Percentiles rank a stretch among this genome's conserved stretches.
Evolutionary conservation across 1,140 invertebrate species (phyloP).

Genomic region (Zaprionus davidi): DNA sequence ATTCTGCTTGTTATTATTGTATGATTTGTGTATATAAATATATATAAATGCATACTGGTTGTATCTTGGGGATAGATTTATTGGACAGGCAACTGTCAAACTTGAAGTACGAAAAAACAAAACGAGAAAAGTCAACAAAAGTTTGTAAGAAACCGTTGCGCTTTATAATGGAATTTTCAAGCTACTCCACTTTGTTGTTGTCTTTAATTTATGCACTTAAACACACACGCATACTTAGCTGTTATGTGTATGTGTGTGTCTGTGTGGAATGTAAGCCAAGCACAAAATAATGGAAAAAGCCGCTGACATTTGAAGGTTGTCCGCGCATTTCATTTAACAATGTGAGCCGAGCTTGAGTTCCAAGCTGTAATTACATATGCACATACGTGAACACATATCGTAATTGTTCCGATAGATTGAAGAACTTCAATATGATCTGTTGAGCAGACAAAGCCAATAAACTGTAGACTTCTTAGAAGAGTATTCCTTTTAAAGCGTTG

Average conservation of each 20-base stretch:
- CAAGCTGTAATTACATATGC: constrained; percentile 30
- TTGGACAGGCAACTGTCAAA: constrained; percentile 65
- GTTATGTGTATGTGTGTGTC: constrained; percentile 19
- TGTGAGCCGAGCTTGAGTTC: constrained; percentile 31
- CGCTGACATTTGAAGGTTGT: constrained; percentile 79
- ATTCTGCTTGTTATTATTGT: constrained; percentile 37
- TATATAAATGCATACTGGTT: constrained; percentile 13
- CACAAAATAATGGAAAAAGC: constrained; percentile 59
- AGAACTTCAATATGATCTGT: constrained; percentile 2
- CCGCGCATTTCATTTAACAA: constrained; percentile 60
- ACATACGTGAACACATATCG: constrained; percentile 11
- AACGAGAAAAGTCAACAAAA: constrained; percentile 51
- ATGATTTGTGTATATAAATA: constrained; percentile 21
- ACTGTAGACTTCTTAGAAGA: neutral
- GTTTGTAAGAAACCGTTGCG: constrained; percentile 48
- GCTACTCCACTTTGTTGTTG: constrained; percentile 53
- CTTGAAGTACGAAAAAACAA: constrained; percentile 8
- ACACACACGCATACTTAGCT: constrained; percentile 17
- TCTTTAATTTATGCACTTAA: constrained; percentile 63
- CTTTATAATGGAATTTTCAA: constrained; percentile 61
- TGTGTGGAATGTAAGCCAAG: constrained; percentile 46
- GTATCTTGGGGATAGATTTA: constrained; percentile 36
- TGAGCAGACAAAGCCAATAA: neutral
- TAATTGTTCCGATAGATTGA: constrained; percentile 15
- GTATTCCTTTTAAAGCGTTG: constrained; percentile 2